phyloP scores from a whole-genome alignment of 2,888 invertebrate species.

The Masnerella sp. region DNA sequence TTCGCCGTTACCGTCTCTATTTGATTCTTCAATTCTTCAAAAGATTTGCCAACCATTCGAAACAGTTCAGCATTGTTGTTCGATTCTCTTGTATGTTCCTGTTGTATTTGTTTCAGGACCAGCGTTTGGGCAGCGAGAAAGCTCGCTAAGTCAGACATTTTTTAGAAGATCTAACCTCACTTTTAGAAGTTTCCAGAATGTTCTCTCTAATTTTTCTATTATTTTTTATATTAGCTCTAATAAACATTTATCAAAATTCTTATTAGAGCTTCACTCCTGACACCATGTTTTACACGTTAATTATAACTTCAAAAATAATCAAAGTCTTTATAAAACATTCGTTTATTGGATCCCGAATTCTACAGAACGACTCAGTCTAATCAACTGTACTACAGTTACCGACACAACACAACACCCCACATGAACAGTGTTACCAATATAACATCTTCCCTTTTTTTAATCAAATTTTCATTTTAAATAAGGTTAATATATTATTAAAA shows the following conservation, averaged over 20 bases:
- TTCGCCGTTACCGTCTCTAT: background rate
- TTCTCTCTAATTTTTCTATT: too few species aligned
- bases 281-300: constrained; percentile 26
- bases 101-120: background rate
- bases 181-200: too few species aligned
- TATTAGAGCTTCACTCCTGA: constrained; percentile 6
- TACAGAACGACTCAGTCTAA: too few species aligned
- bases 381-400: too few species aligned
- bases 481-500: too few species aligned
- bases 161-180: constrained; percentile 2
- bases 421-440: too few species aligned
- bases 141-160: constrained; percentile 11
- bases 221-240: background rate
- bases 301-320: too few species aligned
- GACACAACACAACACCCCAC: too few species aligned
- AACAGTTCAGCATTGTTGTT: background rate
- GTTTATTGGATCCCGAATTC: too few species aligned
- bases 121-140: constrained; percentile 9
- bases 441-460: too few species aligned
- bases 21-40: background rate
- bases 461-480: too few species aligned
- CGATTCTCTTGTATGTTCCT: constrained; percentile 1
- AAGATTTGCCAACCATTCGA: background rate
- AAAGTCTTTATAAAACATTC: too few species aligned
- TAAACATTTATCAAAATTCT: background rate